phyloP scores from a whole-genome alignment of 2,113 vertebrate species.

The Myrmophylax atrothorax region DNA sequence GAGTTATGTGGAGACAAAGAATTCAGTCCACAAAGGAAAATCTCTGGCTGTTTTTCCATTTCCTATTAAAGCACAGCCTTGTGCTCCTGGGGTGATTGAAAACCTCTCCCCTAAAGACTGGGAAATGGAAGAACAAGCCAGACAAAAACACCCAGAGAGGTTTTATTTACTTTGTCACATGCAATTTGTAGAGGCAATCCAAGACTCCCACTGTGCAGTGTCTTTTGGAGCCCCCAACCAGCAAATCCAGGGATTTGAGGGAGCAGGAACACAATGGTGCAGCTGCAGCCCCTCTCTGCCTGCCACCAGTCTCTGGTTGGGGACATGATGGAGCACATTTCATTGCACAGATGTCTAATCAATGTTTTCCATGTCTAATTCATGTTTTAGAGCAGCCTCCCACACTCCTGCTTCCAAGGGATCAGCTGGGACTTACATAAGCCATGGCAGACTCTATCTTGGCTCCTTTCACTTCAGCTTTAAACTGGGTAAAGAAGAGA shows the following conservation, averaged over 20 bases:
- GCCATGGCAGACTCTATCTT: slow-evolving; percentile 90
- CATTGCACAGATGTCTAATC: slow-evolving; percentile 18
- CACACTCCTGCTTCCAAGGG: not conserved
- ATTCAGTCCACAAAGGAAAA: not conserved
- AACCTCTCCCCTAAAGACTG: not conserved
- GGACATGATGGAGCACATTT: not conserved
- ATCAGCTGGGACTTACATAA: slow-evolving; percentile 85
- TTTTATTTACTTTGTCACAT: not conserved
- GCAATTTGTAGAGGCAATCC: not conserved
- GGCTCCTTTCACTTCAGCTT: slow-evolving; percentile 87
- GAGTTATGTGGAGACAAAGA: not conserved
- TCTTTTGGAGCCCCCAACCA: not conserved
- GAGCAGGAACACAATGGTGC: not conserved
- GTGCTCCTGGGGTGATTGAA: not conserved
- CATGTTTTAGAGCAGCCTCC: slow-evolving; percentile 22
- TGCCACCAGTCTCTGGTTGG: not conserved
- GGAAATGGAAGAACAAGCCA: not conserved
- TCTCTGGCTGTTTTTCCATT: not conserved
- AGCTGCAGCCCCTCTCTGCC: not conserved
- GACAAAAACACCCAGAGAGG: not conserved
- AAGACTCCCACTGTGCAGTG: not conserved
- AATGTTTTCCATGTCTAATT: slow-evolving; percentile 24
- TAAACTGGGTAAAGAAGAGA: slow-evolving; percentile 96
- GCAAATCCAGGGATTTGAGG: accelerated
- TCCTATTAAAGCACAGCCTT: not conserved